A percentile compares a stretch with the other conserved stretches of the same genome.
These are phyloP conservation scores for Meles meles DNA, from an alignment of 2,113 vertebrate species.

Conservation along the genomic window DNA sequence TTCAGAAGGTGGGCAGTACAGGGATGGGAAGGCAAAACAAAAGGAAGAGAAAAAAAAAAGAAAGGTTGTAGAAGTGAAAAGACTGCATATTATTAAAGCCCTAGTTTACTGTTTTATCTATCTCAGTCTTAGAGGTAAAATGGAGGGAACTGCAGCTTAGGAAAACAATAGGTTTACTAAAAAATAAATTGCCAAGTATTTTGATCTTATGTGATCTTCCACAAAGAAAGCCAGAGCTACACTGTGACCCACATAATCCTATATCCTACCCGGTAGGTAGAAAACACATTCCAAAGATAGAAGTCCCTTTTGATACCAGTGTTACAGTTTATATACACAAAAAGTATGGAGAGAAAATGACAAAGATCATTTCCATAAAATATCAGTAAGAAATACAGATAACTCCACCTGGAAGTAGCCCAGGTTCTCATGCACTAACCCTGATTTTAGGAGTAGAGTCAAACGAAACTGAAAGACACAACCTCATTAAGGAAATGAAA, in stretches of 20 bases:
- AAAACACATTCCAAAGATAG: background rate
- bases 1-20: background rate
- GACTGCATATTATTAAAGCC: background rate
- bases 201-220: background rate
- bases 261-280: background rate
- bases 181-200: background rate
- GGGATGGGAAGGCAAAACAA: background rate
- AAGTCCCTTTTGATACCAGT: background rate
- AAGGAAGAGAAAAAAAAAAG: background rate
- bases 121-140: background rate
- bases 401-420: background rate
- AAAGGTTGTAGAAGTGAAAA: background rate
- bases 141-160: background rate
- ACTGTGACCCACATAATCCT: background rate
- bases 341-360: background rate
- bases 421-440: background rate
- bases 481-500: background rate
- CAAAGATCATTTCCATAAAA: conserved; percentile 8
- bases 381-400: background rate
- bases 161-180: background rate
- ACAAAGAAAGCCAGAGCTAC: background rate
- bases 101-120: background rate
- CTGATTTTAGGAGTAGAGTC: background rate
- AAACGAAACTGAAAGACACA: background rate
- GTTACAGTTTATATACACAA: background rate